Conservation (phyloP, 2,113 vertebrate genomes). For the Neodon shergylaensis region DNA sequence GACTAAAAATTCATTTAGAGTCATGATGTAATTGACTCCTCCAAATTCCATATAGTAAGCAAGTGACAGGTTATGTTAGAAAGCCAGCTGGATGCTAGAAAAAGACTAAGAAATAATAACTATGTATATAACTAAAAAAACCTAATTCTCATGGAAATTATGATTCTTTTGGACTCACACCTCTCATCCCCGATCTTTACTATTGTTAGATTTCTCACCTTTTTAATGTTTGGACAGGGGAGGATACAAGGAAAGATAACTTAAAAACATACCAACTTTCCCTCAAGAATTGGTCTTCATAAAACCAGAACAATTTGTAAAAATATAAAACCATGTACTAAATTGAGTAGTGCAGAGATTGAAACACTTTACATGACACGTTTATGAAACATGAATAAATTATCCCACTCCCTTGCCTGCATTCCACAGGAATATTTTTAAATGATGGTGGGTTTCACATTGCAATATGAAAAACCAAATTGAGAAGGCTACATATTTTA, state of each 20-base stretch:
- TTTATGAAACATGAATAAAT: conserved; percentile 68
- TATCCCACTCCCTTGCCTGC: neutral
- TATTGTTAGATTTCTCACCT: conserved; percentile 33
- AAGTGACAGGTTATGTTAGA: neutral
- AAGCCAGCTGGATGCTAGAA: neutral
- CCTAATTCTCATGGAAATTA: neutral
- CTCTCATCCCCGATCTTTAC: neutral
- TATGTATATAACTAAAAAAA: neutral
- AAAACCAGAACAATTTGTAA: conserved; percentile 56
- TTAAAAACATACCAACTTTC: neutral
- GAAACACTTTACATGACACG: conserved; percentile 54
- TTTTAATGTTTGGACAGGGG: neutral
- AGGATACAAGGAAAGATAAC: neutral
- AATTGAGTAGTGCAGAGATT: conserved; percentile 52
- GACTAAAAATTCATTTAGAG: neutral
- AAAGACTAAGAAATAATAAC: conserved; percentile 21
- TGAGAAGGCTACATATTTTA: conserved; percentile 24
- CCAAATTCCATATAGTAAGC: neutral
- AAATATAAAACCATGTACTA: conserved; percentile 57
- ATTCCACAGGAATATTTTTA: conserved; percentile 45
- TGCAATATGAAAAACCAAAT: conserved; percentile 51
- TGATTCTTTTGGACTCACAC: neutral
- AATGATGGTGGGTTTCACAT: conserved; percentile 33
- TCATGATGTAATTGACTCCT: neutral
- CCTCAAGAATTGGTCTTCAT: conserved; percentile 36